Conservation (phyloP, 2,888 invertebrate species). For the Shargacucullia verbasci region DNA sequence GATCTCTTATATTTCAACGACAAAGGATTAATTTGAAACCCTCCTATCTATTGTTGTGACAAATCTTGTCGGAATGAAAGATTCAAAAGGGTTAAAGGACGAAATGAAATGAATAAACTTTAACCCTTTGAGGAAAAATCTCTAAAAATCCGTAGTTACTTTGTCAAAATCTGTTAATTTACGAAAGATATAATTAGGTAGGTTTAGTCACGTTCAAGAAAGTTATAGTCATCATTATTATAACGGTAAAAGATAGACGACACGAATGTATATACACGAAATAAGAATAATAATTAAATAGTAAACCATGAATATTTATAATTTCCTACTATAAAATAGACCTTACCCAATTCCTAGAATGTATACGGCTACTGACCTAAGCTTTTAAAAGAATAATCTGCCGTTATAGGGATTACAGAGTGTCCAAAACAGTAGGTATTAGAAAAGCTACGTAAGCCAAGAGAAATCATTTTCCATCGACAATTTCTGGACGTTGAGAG, state of each 20-base stretch:
- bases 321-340: no score
- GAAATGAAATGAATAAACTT: slow-evolving; percentile 10
- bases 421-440: background rate
- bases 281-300: no score
- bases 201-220: no score
- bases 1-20: slow-evolving; percentile 23
- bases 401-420: background rate
- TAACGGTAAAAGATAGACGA: no score
- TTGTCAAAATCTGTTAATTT: no score
- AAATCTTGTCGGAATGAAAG: slow-evolving; percentile 17
- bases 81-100: slow-evolving; percentile 11
- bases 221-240: no score
- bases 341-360: no score
- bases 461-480: background rate
- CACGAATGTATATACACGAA: no score
- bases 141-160: no score
- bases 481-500: background rate
- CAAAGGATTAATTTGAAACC: slow-evolving; percentile 33
- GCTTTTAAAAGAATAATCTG: background rate
- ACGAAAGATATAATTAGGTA: no score
- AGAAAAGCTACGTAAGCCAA: background rate
- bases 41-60: slow-evolving; percentile 32
- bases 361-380: background rate
- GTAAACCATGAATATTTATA: no score
- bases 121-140: slow-evolving; percentile 9